phyloP scores from a whole-genome alignment of 2,113 vertebrate genomes.

The Melanotaenia duboulayi region DNA sequence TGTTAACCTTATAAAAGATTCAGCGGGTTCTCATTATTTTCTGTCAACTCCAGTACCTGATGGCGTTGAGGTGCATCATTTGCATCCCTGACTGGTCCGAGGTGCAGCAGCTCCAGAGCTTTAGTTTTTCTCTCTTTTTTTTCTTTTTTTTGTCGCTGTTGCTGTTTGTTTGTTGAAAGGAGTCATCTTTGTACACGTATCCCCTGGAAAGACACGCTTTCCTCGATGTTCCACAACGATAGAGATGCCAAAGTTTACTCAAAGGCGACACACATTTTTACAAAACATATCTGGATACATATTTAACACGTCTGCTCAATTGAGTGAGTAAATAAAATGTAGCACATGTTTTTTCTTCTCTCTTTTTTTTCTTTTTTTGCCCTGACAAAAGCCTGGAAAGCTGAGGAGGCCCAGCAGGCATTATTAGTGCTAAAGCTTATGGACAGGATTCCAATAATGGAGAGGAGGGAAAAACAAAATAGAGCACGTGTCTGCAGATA shows the following conservation, averaged over 20 bases:
- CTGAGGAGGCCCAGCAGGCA: conserved; percentile 60
- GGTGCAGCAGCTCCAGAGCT: conserved; percentile 60
- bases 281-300: conserved; percentile 72
- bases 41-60: conserved; percentile 97
- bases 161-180: conserved; percentile 74
- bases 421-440: conserved; percentile 64
- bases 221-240: conserved; percentile 77
- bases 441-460: conserved; percentile 49
- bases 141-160: conserved; percentile 22
- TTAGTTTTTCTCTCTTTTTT: neutral
- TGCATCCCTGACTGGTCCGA: conserved; percentile 90
- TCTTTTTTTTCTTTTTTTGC: neutral
- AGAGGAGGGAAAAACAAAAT: conserved; percentile 20
- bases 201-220: conserved; percentile 74
- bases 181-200: conserved; percentile 77
- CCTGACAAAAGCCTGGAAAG: conserved; percentile 31
- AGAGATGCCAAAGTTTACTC: conserved; percentile 84
- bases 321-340: conserved; percentile 73
- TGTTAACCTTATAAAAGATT: conserved; percentile 99
- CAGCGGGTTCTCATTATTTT: conserved; percentile 99
- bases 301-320: conserved; percentile 74
- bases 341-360: conserved; percentile 41
- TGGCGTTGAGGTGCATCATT: conserved; percentile 90
- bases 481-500: conserved; percentile 41
- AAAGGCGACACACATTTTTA: conserved; percentile 77